Base-by-base conservation (phyloP, 1,140 invertebrate genomes). In the Ditylenchus dipsaci region DNA sequence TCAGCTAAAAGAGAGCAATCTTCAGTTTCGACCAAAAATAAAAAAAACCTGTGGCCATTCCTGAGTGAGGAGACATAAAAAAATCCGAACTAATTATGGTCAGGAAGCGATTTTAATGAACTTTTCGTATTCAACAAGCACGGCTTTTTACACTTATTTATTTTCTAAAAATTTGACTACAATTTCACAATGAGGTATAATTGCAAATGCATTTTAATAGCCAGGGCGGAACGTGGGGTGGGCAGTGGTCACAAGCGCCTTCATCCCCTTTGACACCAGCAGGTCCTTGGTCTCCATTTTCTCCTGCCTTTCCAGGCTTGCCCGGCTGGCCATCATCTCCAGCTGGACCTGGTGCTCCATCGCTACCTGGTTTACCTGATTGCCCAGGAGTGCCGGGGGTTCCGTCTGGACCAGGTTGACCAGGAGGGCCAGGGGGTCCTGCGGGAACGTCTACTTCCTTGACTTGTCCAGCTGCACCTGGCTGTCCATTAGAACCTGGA, bases 281-380 rank as follows among this genome's bases (percentile, higher is more conserved):
- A 21, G 49, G 49, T 53, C 49, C 49, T 53, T 53, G 49, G 15
- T 53, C 49, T 19, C 49, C 49, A 19, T 3, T 15, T 17, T 53
- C 49, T 19, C 49, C 49, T 7, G 49, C 38, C n/a, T 21, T 21
- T 69, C 68, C 68, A 57, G 66, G 66, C 8, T 43, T 56, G 7
- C 68, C 68, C 30, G 68, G 30, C n/a, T 69, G 68, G 26, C 68
- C 68, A 38, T 38, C 27, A 30, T 45, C 45, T n/a, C 68, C 68
- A 27, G 29, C 30, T 27, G 61, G 67, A 26, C 66, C 66, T 11
- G 59, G 58, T 8, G 23, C 33, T 69, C 49, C 70, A 63, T 72
- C 70, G 15, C 45, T n/a, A 9, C 70, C 70, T 5, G 70, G 70
- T 17, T 57, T 56, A 23, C 70, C 70, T 33, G 42, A 13, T 23